Evolutionary conservation across 2,797 vertebrate species (phyloP).

Genomic region (Leucoraja ocellata): DNA sequence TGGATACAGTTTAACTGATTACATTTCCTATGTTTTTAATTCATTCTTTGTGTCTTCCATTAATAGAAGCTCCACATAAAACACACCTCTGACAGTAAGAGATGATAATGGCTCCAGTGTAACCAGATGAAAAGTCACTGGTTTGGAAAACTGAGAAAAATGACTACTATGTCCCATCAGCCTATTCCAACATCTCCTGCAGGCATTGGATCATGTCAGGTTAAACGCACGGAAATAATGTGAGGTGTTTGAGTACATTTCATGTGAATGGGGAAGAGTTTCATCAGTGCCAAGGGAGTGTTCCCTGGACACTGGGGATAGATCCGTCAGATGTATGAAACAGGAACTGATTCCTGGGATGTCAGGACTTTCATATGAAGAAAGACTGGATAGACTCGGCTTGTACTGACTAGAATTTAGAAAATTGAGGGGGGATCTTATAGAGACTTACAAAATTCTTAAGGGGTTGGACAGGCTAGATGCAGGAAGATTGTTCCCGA

Average conservation of each 20-base stretch:
- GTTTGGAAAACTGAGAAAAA: not conserved
- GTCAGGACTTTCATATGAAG: too few species aligned
- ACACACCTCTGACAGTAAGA: not conserved
- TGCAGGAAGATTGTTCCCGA: too few species aligned
- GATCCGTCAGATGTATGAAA: too few species aligned
- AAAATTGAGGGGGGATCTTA: too few species aligned
- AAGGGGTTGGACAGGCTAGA: too few species aligned
- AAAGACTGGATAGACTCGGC: too few species aligned
- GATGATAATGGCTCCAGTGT: not conserved
- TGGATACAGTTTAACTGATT: not conserved
- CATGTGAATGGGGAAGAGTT: not conserved
- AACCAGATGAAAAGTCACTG: not conserved
- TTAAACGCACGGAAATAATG: too few species aligned
- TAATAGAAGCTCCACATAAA: not conserved
- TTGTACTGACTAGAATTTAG: too few species aligned
- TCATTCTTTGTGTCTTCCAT: not conserved
- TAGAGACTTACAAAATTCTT: too few species aligned
- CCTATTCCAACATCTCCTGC: not conserved
- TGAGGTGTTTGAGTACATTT: too few species aligned
- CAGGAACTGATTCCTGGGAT: too few species aligned
- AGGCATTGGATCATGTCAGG: not conserved
- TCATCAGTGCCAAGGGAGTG: not conserved
- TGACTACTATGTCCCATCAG: not conserved
- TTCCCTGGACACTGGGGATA: not conserved
- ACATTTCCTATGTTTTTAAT: not conserved